Conservation (phyloP, 1,140 invertebrate genomes). For the Drosophila prosaltans region DNA sequence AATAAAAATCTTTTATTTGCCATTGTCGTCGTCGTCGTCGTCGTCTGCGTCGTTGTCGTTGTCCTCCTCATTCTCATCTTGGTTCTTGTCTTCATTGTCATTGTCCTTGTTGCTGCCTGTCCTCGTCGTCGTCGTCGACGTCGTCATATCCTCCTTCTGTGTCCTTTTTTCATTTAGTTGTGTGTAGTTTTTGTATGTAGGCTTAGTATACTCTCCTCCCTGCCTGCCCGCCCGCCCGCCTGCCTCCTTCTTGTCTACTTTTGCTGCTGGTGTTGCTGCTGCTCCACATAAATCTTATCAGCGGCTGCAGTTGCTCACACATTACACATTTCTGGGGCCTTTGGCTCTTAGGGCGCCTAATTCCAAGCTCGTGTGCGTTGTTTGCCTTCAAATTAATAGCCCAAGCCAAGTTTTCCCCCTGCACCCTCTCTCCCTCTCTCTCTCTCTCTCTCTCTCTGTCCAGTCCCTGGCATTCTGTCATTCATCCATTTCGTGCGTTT, state of each 20-base stretch:
- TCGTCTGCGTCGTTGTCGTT: background rate
- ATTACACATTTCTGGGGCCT: conserved; percentile 49
- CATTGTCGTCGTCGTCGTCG: conserved; percentile 53
- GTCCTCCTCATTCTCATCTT: conserved; percentile 5
- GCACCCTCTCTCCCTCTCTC: conserved; percentile 24
- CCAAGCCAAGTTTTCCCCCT: conserved; percentile 28
- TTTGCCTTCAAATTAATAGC: conserved; percentile 58
- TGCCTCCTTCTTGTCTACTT: background rate
- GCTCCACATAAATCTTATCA: conserved; percentile 73
- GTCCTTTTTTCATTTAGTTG: conserved; percentile 30
- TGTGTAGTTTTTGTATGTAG: conserved; percentile 39
- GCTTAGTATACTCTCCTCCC: conserved; percentile 9
- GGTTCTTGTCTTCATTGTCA: conserved; percentile 37
- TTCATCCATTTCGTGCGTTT: conserved; percentile 54
- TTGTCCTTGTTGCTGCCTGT: conserved; percentile 34
- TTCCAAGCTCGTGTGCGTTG: conserved; percentile 56
- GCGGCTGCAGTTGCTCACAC: conserved; percentile 73
- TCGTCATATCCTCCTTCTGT: conserved; percentile 15
- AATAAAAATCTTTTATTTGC: conserved; percentile 80
- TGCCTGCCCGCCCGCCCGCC: too few species aligned
- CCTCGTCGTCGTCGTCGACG: conserved; percentile 29
- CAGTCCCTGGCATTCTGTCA: conserved; percentile 57
- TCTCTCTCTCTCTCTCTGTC: conserved; percentile 34
- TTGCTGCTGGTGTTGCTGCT: conserved; percentile 33
- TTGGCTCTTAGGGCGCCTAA: conserved; percentile 44